A percentile compares a stretch with the other conserved stretches of the same genome.
Conservation (phyloP, 1,140 invertebrate species). For the Caligus rogercresseyi region DNA sequence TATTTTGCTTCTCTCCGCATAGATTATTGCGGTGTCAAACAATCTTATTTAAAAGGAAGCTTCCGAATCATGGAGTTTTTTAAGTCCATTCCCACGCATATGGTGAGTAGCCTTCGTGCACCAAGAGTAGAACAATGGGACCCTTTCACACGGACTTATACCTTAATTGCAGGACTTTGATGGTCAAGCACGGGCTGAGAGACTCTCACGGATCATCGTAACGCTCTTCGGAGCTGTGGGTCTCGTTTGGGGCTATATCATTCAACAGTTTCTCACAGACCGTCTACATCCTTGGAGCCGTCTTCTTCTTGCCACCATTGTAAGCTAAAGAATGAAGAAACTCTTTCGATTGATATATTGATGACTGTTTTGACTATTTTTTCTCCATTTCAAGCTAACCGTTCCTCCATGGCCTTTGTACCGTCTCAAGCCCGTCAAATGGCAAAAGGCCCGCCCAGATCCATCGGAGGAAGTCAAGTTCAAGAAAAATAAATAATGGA, state of each 20-base stretch:
- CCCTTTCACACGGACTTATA: not conserved
- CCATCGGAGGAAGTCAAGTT: conserved; percentile 26
- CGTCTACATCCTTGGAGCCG: conserved; percentile 74
- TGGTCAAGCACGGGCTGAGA: conserved; percentile 18
- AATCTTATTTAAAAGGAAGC: not conserved
- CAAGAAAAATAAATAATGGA: conserved; percentile 29
- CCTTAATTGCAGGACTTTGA: conserved; percentile 5
- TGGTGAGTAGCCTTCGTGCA: conserved; percentile 4
- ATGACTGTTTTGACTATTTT: conserved; percentile 16
- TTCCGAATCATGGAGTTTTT: conserved; percentile 16
- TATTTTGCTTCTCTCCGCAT: not conserved
- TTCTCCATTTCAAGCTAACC: conserved; percentile 40
- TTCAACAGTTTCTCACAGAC: conserved; percentile 86
- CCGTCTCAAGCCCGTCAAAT: conserved; percentile 62
- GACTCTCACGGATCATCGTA: conserved; percentile 17
- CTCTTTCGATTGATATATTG: conserved; percentile 16
- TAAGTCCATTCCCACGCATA: conserved; percentile 1
- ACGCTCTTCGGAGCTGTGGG: conserved; percentile 47
- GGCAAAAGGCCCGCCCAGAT: conserved; percentile 47
- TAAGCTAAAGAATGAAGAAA: conserved; percentile 33
- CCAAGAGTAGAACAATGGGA: too few relatives aligned
- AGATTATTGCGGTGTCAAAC: not conserved
- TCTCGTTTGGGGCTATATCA: conserved; percentile 74
- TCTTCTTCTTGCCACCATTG: conserved; percentile 61
- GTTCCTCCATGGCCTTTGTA: conserved; percentile 88